Conservation (phyloP, 2,113 vertebrate genomes). For the Epinephelus lanceolatus region DNA sequence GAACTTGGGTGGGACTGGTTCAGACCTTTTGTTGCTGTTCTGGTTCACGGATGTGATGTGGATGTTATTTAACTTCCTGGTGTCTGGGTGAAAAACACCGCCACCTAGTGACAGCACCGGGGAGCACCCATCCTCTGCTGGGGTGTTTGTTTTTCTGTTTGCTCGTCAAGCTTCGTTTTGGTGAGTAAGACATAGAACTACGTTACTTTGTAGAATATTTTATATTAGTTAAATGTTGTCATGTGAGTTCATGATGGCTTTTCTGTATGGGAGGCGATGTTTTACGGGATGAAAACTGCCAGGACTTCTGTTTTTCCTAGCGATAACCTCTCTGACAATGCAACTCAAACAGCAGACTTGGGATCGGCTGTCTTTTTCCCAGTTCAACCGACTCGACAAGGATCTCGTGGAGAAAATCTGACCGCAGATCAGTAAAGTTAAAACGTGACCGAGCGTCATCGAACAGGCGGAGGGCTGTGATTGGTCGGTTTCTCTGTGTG, state of each 20-base stretch:
- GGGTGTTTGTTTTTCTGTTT: background rate
- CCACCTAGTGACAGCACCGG: constrained; percentile 33
- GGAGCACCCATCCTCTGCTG: no score
- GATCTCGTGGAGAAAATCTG: background rate
- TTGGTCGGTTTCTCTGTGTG: constrained; percentile 51
- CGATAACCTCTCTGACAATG: background rate
- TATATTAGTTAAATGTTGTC: background rate
- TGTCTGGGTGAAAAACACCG: constrained; percentile 7
- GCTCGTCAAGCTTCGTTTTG: no score
- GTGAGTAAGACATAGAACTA: no score
- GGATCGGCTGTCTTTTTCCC: background rate
- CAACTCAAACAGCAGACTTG: background rate
- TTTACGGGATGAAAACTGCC: background rate
- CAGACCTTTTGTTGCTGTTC: constrained; percentile 25
- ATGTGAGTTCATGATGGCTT: background rate
- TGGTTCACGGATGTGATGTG: constrained; percentile 73
- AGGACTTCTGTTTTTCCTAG: background rate
- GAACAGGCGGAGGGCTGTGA: constrained; percentile 14
- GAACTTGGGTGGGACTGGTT: background rate
- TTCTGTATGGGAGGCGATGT: background rate
- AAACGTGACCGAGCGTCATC: constrained; percentile 39
- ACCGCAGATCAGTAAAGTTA: background rate
- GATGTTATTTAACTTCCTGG: constrained; percentile 42
- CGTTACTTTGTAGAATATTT: background rate
- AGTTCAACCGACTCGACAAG: accelerated